Percentiles rank a stretch among this genome's conserved stretches.
phyloP scores from a whole-genome alignment of 1,140 invertebrate species.

The Penaeus indicus region DNA sequence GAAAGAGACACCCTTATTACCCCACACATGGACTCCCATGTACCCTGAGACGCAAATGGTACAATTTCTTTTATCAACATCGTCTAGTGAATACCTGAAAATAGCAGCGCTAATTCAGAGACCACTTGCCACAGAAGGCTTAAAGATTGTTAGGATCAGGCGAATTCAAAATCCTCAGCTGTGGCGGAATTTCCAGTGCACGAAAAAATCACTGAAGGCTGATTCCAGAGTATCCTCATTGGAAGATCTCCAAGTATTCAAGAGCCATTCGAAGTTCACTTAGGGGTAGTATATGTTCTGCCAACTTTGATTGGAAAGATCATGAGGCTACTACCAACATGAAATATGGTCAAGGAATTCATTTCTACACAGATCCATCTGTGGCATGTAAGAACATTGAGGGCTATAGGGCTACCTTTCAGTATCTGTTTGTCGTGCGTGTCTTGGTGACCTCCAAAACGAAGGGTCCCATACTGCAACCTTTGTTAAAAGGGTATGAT shows the following conservation, averaged over 20 bases:
- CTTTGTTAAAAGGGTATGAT: conserved; percentile 31
- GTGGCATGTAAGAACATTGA: background rate
- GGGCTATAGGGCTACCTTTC: background rate
- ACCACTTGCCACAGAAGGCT: background rate
- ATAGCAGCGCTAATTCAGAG: too few species aligned
- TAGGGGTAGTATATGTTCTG: conserved; percentile 41
- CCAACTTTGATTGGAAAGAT: conserved; percentile 63
- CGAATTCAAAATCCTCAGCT: conserved; percentile 59
- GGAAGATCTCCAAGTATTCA: conserved; percentile 46
- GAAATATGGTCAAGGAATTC: conserved; percentile 44
- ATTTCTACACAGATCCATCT: conserved; percentile 39
- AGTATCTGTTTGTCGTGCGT: conserved; percentile 48
- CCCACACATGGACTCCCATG: background rate
- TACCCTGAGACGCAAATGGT: background rate
- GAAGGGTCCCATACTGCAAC: conserved; percentile 29
- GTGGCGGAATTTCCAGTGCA: conserved; percentile 51
- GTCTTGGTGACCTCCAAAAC: conserved; percentile 41
- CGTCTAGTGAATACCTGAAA: conserved; percentile 31
- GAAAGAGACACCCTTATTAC: background rate
- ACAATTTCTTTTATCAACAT: background rate
- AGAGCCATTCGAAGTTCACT: conserved; percentile 38
- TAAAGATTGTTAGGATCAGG: conserved; percentile 23
- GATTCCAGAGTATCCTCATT: conserved; percentile 21
- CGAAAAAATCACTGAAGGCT: conserved; percentile 39
- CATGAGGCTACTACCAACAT: conserved; percentile 47